A percentile compares a stretch with the other conserved stretches of the same genome.
phyloP scores from a whole-genome alignment of 2,797 vertebrate genomes.

The Toxotes lorentzi region DNA sequence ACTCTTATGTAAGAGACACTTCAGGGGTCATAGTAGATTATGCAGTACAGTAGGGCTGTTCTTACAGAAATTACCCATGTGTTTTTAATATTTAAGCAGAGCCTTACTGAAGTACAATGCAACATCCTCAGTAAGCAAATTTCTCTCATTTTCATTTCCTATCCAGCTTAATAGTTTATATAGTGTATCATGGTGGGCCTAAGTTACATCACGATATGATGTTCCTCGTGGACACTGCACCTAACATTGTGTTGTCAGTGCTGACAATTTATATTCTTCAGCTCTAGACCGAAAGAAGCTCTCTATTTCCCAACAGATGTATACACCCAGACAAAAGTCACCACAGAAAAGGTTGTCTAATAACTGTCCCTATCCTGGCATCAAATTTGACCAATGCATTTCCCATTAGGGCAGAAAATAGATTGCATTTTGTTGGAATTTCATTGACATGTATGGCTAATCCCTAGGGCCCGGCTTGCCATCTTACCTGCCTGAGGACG shows the following conservation, averaged over 20 bases:
- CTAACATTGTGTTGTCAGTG: background rate
- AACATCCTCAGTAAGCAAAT: constrained; percentile 7
- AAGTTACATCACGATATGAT: background rate
- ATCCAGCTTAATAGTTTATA: background rate
- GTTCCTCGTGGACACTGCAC: background rate
- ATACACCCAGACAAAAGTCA: constrained; percentile 10
- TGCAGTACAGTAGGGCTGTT: background rate
- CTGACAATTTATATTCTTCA: background rate
- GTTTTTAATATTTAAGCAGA: constrained; percentile 2
- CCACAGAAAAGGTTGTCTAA: constrained; percentile 24
- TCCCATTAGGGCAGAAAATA: constrained; percentile 53
- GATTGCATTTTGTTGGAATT: constrained; percentile 40
- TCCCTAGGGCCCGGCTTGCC: constrained; percentile 38
- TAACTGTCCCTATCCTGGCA: constrained; percentile 7
- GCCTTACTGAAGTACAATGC: background rate
- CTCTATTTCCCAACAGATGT: constrained; percentile 14
- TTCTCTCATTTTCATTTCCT: background rate
- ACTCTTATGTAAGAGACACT: background rate
- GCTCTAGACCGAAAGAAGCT: background rate
- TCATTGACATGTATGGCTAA: constrained; percentile 28
- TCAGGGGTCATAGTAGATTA: background rate
- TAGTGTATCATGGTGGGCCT: too few species aligned
- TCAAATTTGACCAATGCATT: constrained; percentile 45
- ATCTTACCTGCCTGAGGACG: constrained; percentile 40
- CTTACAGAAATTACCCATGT: background rate